Conservation (phyloP, 1,140 invertebrate genomes). For the Drosophila serrata region DNA sequence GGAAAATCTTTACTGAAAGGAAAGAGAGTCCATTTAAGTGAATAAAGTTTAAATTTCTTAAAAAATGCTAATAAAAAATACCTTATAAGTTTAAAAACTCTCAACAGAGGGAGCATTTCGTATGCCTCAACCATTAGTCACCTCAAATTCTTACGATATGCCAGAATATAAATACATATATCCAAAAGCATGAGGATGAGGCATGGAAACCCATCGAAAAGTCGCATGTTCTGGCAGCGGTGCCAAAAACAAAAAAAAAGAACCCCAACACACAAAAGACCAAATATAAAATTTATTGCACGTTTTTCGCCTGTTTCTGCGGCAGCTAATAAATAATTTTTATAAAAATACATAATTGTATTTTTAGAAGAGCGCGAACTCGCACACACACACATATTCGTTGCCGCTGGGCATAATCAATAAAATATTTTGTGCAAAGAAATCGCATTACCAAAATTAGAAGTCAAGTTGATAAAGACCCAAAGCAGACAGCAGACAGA, state of each 20-base stretch:
- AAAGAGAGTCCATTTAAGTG: not conserved
- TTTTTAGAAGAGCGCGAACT: constrained; percentile 41
- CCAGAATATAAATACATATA: too few species aligned
- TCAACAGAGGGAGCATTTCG: constrained; percentile 35
- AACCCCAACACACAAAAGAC: not conserved
- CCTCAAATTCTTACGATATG: constrained; percentile 22
- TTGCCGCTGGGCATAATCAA: constrained; percentile 19
- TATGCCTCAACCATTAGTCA: constrained; percentile 58
- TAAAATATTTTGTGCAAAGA: constrained; percentile 25
- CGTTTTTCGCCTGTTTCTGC: constrained; percentile 53
- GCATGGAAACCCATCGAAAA: constrained; percentile 47
- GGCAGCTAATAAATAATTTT: constrained; percentile 42
- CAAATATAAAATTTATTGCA: constrained; percentile 50
- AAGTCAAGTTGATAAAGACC: constrained; percentile 16
- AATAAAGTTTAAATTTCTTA: constrained; percentile 3
- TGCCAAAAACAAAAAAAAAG: constrained; percentile 57
- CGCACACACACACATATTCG: too few species aligned
- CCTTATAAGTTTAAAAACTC: constrained; percentile 24
- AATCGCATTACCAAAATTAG: constrained; percentile 42
- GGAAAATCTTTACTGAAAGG: not conserved
- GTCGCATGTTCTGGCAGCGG: constrained; percentile 46
- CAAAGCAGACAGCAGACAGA: not conserved
- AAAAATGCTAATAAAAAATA: constrained; percentile 6
- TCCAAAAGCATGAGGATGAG: constrained; percentile 25
- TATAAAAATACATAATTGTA: constrained; percentile 38